Evolutionary conservation across 2,113 vertebrate species (phyloP).

Genomic region (Epinephelus lanceolatus): DNA sequence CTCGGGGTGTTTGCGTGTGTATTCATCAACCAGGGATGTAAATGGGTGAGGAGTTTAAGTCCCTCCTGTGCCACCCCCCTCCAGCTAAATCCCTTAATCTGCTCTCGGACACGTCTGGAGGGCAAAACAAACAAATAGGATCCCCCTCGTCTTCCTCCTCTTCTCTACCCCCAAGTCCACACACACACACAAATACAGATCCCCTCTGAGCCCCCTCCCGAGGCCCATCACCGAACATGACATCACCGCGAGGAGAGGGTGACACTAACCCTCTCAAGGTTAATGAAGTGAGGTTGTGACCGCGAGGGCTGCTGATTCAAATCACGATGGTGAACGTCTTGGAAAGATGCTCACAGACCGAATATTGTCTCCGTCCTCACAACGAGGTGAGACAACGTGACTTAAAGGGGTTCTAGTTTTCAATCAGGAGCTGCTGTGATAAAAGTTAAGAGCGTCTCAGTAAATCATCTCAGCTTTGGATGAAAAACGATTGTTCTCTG

Average conservation of each 20-base stretch:
- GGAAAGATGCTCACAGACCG: slow-evolving; percentile 12
- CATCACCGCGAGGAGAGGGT: slow-evolving; percentile 61
- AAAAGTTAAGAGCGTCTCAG: not conserved
- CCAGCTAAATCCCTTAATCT: slow-evolving; percentile 81
- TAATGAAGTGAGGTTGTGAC: slow-evolving; percentile 61
- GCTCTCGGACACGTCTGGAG: slow-evolving; percentile 81
- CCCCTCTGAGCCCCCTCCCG: not conserved
- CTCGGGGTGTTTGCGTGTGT: slow-evolving; percentile 22
- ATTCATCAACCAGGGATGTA: slow-evolving; percentile 48
- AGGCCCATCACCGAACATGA: slow-evolving; percentile 58
- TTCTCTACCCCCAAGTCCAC: slow-evolving; percentile 28
- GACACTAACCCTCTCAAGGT: slow-evolving; percentile 69
- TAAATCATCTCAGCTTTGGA: not conserved
- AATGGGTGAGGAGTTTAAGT: slow-evolving; percentile 67
- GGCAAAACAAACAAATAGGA: slow-evolving; percentile 83
- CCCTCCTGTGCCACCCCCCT: slow-evolving; percentile 49
- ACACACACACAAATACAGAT: slow-evolving; percentile 16
- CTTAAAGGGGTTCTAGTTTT: not conserved
- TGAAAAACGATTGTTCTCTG: not conserved
- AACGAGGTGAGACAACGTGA: not conserved
- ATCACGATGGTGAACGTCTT: slow-evolving; percentile 20
- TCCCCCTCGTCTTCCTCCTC: slow-evolving; percentile 44
- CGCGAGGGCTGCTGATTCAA: slow-evolving; percentile 31
- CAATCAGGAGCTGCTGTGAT: not conserved
- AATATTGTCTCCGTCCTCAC: not conserved